Evolutionary conservation across 2,888 invertebrate species (phyloP).

Genomic region (Sinohyriopsis cumingii): DNA sequence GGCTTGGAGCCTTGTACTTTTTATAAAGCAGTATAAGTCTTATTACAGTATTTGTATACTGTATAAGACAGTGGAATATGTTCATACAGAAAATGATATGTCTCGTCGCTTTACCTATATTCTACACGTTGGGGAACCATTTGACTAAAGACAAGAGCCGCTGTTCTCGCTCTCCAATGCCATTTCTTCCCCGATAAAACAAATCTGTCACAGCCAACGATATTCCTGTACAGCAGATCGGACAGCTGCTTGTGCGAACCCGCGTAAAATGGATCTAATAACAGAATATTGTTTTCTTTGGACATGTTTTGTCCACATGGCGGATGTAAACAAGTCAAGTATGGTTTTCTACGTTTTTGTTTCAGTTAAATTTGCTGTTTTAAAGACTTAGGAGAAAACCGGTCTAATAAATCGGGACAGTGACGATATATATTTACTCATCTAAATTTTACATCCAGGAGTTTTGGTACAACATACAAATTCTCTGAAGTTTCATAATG

Average conservation of each 20-base stretch:
- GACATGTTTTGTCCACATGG: background rate
- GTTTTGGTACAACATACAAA: too few relatives aligned
- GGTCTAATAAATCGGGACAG: too few relatives aligned
- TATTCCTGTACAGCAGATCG: slow-evolving; percentile 72
- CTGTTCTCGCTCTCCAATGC: slow-evolving; percentile 84
- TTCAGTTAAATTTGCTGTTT: background rate
- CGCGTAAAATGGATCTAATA: slow-evolving; percentile 83
- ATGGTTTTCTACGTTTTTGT: too few relatives aligned
- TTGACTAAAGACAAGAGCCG: slow-evolving; percentile 79
- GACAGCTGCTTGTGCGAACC: slow-evolving; percentile 83
- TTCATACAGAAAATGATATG: background rate
- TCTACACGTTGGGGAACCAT: slow-evolving; percentile 75
- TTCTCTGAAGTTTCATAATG: too few relatives aligned
- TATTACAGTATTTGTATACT: too few relatives aligned
- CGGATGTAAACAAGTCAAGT: background rate
- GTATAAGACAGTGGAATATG: too few relatives aligned
- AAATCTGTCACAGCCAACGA: slow-evolving; percentile 68
- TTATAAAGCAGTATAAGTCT: too few relatives aligned
- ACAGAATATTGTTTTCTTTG: slow-evolving; percentile 59
- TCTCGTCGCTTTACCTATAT: slow-evolving; percentile 59
- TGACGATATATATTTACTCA: too few relatives aligned
- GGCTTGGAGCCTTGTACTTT: too few relatives aligned
- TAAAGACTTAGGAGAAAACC: too few relatives aligned
- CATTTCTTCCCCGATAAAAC: slow-evolving; percentile 82
- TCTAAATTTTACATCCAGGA: too few relatives aligned